These are phyloP conservation scores for Trichopoda pennipes DNA, from an alignment of 2,888 invertebrate genomes.

Conservation along the genomic window DNA sequence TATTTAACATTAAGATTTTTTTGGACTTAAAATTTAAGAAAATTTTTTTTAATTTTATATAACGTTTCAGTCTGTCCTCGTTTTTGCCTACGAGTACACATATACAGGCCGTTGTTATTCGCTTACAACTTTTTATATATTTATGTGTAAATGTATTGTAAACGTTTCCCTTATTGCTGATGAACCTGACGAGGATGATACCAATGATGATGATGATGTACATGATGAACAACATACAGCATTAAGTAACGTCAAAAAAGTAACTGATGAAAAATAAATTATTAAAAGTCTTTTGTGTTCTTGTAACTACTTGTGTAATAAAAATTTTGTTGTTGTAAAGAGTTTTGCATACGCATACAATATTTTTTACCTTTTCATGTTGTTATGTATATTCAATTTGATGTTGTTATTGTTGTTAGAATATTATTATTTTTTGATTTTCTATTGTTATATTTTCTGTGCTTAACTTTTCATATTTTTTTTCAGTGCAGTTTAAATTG, in stretches of 20 bases:
- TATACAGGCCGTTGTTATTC: no score
- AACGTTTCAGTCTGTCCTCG: no score
- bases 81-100: no score
- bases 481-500: constrained; percentile 26
- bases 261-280: constrained; percentile 68
- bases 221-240: constrained; percentile 39
- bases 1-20: no score
- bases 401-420: constrained; percentile 9
- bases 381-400: constrained; percentile 23
- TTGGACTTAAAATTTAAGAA: no score
- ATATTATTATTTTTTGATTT: background rate
- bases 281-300: constrained; percentile 54
- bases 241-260: constrained; percentile 64
- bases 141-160: background rate
- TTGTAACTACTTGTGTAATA: background rate
- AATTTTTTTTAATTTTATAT: no score
- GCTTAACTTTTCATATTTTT: constrained; percentile 28
- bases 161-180: constrained; percentile 12
- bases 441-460: constrained; percentile 23
- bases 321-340: constrained; percentile 23
- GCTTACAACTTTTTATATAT: no score
- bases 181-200: constrained; percentile 53
- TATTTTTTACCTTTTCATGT: constrained; percentile 26
- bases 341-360: constrained; percentile 14
- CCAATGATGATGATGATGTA: constrained; percentile 32